Conservation (phyloP, 2,797 vertebrate species). For the Brachyalestes nurse region DNA sequence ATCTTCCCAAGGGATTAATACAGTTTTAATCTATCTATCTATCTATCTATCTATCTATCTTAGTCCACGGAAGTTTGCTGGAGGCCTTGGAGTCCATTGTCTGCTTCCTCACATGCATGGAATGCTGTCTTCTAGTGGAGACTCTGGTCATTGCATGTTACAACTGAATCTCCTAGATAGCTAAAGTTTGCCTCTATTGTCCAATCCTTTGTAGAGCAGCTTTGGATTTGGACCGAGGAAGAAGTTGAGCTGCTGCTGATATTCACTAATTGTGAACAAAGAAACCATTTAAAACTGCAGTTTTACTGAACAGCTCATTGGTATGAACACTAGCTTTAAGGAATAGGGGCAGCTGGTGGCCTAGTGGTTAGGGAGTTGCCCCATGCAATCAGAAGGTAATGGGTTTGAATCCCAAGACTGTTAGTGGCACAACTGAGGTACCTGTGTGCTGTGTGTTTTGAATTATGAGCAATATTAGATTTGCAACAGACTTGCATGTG, state of each 20-base stretch:
- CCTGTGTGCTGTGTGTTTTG: too few relatives aligned
- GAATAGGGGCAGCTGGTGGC: too few relatives aligned
- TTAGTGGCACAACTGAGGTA: too few relatives aligned
- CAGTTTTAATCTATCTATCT: too few relatives aligned
- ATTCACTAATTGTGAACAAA: background rate
- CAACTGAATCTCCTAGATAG: background rate
- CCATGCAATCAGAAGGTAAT: too few relatives aligned
- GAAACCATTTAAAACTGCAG: background rate
- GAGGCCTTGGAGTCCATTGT: conserved; percentile 15
- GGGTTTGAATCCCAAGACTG: too few relatives aligned
- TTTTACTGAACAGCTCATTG: background rate
- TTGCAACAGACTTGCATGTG: too few relatives aligned
- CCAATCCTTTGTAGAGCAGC: background rate
- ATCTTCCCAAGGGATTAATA: too few relatives aligned
- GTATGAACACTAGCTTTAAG: background rate
- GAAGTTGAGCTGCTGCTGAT: background rate
- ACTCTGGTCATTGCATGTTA: conserved; percentile 10
- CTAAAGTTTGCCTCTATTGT: background rate
- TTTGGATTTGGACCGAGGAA: background rate
- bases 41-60: too few relatives aligned
- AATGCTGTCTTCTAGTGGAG: conserved; percentile 43
- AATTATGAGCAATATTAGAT: too few relatives aligned
- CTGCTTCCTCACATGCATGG: conserved; percentile 13
- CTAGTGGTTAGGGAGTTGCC: too few relatives aligned
- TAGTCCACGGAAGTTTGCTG: background rate